phyloP scores from a whole-genome alignment of 2,888 invertebrate species.

The Augiades crinisus region DNA sequence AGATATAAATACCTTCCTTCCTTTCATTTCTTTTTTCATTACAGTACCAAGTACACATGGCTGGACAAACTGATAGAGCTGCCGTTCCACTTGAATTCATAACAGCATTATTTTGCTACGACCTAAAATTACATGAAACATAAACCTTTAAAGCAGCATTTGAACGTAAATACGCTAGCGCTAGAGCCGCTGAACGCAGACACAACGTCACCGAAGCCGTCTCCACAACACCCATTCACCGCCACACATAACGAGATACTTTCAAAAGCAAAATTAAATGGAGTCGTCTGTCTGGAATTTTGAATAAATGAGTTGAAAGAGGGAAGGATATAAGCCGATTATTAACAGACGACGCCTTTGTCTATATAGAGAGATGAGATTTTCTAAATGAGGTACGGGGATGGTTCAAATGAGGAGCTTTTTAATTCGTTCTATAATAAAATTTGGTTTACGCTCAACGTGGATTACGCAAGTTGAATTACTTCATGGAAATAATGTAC shows the following conservation, averaged over 20 bases:
- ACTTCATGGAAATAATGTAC: no score
- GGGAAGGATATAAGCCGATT: constrained; percentile 58
- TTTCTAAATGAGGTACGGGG: constrained; percentile 28
- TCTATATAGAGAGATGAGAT: constrained; percentile 44
- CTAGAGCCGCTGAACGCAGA: neutral
- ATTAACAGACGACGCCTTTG: constrained; percentile 51
- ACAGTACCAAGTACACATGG: no score
- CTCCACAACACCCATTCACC: constrained; percentile 19
- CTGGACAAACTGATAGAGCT: no score
- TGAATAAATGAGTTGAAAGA: constrained; percentile 42
- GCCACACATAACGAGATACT: constrained; percentile 33
- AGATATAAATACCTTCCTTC: no score
- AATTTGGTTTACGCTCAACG: no score
- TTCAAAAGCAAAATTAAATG: constrained; percentile 42
- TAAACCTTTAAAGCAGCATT: no score
- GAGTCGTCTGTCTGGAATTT: constrained; percentile 38
- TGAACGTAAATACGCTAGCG: no score
- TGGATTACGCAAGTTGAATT: no score
- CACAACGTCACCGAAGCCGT: neutral
- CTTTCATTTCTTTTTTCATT: no score
- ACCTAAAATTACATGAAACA: no score
- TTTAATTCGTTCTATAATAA: neutral
- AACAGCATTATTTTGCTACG: no score
- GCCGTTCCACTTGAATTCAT: no score
- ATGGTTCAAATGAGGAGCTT: neutral